Percentiles rank a stretch among this genome's conserved stretches.
phyloP scores from a whole-genome alignment of 2,888 invertebrate genomes.

The Biston stratarius region DNA sequence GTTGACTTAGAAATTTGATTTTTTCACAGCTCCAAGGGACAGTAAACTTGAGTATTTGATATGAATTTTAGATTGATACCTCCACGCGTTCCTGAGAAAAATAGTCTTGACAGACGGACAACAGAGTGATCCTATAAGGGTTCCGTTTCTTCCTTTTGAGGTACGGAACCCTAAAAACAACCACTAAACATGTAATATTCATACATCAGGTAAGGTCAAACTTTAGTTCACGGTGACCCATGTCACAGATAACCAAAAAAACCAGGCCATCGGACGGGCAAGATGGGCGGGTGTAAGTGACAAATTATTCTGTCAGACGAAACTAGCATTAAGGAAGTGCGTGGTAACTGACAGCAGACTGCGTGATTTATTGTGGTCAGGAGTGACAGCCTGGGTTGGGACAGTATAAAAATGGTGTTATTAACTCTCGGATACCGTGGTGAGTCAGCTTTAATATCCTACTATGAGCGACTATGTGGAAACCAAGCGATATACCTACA shows the following conservation, averaged over 20 bases:
- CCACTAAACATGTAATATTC: too few relatives aligned
- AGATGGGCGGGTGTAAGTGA: conserved; percentile 15
- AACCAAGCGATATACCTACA: too few relatives aligned
- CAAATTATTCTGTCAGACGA: conserved; percentile 28
- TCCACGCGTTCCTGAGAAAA: too few relatives aligned
- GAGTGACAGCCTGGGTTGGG: conserved; percentile 18
- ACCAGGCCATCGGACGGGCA: conserved; percentile 5
- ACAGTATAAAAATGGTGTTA: conserved; percentile 14
- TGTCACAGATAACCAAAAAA: conserved; percentile 5
- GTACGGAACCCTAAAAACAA: too few relatives aligned
- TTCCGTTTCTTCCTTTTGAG: too few relatives aligned
- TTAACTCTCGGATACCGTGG: conserved; percentile 5
- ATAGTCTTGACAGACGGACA: too few relatives aligned
- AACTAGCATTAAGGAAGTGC: conserved; percentile 30
- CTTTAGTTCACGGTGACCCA: not conserved
- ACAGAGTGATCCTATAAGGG: too few relatives aligned
- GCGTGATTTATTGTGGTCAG: conserved; percentile 25
- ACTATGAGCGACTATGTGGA: not conserved
- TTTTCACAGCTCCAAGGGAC: too few relatives aligned
- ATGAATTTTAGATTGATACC: too few relatives aligned
- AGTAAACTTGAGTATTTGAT: too few relatives aligned
- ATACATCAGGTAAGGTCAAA: too few relatives aligned
- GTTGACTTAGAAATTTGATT: too few relatives aligned
- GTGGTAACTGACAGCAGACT: conserved; percentile 15
- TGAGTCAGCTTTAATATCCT: not conserved